These are phyloP conservation scores for Liasis olivaceus DNA, from an alignment of 2,797 vertebrate genomes.

Conservation along the genomic window DNA sequence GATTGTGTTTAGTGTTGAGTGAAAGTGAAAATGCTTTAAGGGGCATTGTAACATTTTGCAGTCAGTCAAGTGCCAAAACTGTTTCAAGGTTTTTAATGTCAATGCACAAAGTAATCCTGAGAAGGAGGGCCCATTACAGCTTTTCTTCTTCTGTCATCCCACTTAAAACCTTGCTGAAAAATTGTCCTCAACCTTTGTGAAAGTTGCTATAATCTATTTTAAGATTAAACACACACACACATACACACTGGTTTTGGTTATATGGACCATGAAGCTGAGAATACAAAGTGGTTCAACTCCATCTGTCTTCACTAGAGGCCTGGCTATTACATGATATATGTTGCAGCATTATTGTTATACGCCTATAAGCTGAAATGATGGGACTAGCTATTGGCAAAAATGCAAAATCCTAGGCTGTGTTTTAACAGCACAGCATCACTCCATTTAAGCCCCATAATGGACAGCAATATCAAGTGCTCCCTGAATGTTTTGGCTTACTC, in stretches of 20 bases:
- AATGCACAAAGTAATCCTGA: conserved; percentile 48
- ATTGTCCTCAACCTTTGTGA: conserved; percentile 63
- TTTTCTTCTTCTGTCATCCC: conserved; percentile 56
- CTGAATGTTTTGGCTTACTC: no score
- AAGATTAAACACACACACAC: conserved; percentile 34
- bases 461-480: no score
- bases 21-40: background rate
- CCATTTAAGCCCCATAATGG: background rate
- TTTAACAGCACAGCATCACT: background rate
- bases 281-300: conserved; percentile 52
- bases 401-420: background rate
- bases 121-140: conserved; percentile 50
- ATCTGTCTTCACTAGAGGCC: conserved; percentile 35
- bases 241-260: conserved; percentile 60
- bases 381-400: background rate
- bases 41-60: background rate
- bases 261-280: conserved; percentile 45
- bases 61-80: conserved; percentile 32
- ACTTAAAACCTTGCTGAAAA: conserved; percentile 53
- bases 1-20: conserved; percentile 27
- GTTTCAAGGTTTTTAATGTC: conserved; percentile 42
- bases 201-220: conserved; percentile 62
- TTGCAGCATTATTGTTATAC: conserved; percentile 32
- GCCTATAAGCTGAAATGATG: background rate
- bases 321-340: conserved; percentile 44